Conservation (phyloP, 2,797 vertebrate genomes). For the Coendou prehensilis region DNA sequence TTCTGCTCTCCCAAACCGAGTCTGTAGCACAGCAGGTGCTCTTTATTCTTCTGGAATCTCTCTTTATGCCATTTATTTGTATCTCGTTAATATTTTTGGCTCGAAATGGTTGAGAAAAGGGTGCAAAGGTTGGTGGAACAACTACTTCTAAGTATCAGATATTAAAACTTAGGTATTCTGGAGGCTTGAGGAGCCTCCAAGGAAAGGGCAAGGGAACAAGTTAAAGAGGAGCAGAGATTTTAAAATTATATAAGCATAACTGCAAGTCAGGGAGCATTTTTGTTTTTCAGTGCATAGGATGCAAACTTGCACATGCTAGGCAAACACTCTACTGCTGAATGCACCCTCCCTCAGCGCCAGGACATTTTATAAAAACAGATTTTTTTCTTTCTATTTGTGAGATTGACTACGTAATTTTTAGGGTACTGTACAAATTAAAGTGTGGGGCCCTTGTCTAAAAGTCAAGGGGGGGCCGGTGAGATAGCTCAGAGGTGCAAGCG, state of each 20-base stretch:
- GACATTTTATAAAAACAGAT: background rate
- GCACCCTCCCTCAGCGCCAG: background rate
- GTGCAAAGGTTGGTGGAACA: background rate
- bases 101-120: background rate
- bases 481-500: no score
- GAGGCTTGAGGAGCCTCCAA: background rate
- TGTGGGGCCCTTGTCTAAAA: background rate
- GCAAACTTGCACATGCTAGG: no score
- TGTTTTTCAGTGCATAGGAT: background rate
- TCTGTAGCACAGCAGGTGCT: rapidly evolving
- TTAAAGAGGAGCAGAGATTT: background rate
- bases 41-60: background rate
- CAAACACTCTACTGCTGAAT: no score
- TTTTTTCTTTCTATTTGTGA: constrained; percentile 9
- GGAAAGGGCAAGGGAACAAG: background rate
- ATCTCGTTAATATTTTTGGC: background rate
- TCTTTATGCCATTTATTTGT: background rate
- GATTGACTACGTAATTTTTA: background rate
- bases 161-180: constrained; percentile 17
- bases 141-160: background rate
- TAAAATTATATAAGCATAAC: background rate
- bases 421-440: background rate
- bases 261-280: background rate
- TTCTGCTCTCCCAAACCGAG: background rate
- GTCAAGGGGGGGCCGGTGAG: no score